Percentiles rank a stretch among this genome's conserved stretches.
Evolutionary conservation across 2,797 vertebrate genomes (phyloP).

Genomic region (Gadopsis bispinosus): DNA sequence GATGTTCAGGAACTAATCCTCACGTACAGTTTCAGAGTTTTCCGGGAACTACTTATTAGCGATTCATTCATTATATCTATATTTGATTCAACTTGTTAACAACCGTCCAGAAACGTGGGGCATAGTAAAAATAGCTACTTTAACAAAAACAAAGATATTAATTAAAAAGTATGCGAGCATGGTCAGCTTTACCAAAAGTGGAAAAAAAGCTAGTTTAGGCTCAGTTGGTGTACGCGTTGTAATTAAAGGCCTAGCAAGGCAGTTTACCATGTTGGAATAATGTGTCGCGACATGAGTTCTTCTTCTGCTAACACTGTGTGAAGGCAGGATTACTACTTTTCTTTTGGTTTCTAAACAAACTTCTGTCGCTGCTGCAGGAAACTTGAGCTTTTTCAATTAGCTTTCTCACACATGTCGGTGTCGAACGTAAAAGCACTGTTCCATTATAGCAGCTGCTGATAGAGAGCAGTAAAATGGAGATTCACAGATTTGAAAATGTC

Average conservation of each 20-base stretch:
- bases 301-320: background rate
- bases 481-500: constrained; percentile 39
- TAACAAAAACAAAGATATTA: background rate
- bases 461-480: constrained; percentile 22
- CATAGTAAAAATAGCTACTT: background rate
- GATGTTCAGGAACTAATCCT: background rate
- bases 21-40: background rate
- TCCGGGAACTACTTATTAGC: background rate
- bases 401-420: background rate
- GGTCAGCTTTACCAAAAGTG: background rate
- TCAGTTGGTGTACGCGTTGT: background rate
- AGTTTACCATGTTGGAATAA: background rate
- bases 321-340: constrained; percentile 13
- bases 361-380: constrained; percentile 16
- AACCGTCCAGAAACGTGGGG: constrained; percentile 1
- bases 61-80: background rate
- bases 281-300: too few species aligned
- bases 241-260: constrained; percentile 8
- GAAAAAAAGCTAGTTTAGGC: background rate
- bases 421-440: constrained; percentile 1
- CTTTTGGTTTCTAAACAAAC: background rate
- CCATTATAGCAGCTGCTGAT: constrained; percentile 3
- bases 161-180: background rate
- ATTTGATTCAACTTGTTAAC: constrained; percentile 11
- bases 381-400: background rate